Evolutionary conservation across 2,888 invertebrate species (phyloP).

Genomic region (Lycaena phlaeas): DNA sequence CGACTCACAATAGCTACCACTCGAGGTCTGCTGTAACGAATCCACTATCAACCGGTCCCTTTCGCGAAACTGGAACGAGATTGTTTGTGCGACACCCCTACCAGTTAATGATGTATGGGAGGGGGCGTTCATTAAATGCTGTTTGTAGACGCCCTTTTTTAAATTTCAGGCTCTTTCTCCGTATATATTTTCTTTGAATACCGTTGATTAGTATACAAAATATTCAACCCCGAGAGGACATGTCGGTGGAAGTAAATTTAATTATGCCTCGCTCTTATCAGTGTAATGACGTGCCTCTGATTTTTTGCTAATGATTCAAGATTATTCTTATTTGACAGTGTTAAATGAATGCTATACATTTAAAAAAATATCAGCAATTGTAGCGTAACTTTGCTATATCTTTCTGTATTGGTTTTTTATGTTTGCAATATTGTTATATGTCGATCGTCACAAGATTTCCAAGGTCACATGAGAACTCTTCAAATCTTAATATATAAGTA

Average conservation of each 20-base stretch:
- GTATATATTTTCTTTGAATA: constrained; percentile 28
- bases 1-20: constrained; percentile 63
- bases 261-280: constrained; percentile 25
- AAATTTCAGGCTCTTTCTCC: constrained; percentile 27
- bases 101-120: constrained; percentile 63
- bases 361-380: background rate
- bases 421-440: no score
- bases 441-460: no score
- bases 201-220: constrained; percentile 27
- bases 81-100: constrained; percentile 60
- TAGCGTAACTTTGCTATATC: no score
- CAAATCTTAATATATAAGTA: no score
- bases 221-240: constrained; percentile 21
- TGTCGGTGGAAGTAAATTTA: constrained; percentile 23
- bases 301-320: constrained; percentile 23
- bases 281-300: constrained; percentile 17
- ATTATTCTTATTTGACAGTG: constrained; percentile 16
- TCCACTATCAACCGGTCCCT: constrained; percentile 62
- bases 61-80: constrained; percentile 58
- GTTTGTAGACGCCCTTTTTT: constrained; percentile 41
- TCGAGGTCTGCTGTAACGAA: constrained; percentile 67
- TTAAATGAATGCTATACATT: constrained; percentile 5
- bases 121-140: constrained; percentile 49
- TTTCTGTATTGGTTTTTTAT: background rate
- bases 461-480: no score